Evolutionary conservation across 2,113 vertebrate genomes (phyloP), one percentile per base, ranked within the genome.

Genomic region (Macroglossus sobrinus): DNA sequence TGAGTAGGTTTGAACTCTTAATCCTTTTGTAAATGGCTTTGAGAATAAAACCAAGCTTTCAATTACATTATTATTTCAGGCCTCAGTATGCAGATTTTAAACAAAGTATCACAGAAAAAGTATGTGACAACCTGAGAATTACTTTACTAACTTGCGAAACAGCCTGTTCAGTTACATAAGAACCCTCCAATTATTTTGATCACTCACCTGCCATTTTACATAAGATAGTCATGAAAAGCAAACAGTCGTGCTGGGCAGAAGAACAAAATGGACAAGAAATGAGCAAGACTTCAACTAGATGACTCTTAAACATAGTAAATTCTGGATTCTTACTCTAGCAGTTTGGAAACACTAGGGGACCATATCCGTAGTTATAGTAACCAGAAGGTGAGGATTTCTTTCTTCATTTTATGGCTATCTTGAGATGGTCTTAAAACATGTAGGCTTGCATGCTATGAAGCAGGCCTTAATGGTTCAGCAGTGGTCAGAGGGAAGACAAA

Each of bases 21-120:
- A 91, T 96, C 68, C 87, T 97, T 95, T 95, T 63, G 16, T 95
- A 96, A 95, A 84, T 97, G 84, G 96, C 87, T 97, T 53, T 43
- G n/a, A 38, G 55, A 96, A 64, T 21, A 93, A 97, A 94, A 91
- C 61, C 43, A 93, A 90, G 43, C 85, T 95, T 95, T 95, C 47
- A 79, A 81, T 95, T 97, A 86, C 57, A 45, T 89, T 95, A 86
- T 92, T 89, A 79, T 93, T 97, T 97, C 40, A 91, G 91, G 40
- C 15, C 35, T 93, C 87, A 71, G 66, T 89, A 68, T 40, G 35
- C 82, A 24, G 33, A 76, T 45, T 92, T 97, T 91, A 88, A 90
- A 85, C 30, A 87, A 89, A 90, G 63, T 76, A 74, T 85, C 69
- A 94, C 15, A 53, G 28, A 68, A 91, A 87, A 95, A 64, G 24